Percentiles rank a stretch among this genome's conserved stretches.
Conservation (phyloP, 2,797 vertebrate genomes). For the Oreochromis mossambicus region DNA sequence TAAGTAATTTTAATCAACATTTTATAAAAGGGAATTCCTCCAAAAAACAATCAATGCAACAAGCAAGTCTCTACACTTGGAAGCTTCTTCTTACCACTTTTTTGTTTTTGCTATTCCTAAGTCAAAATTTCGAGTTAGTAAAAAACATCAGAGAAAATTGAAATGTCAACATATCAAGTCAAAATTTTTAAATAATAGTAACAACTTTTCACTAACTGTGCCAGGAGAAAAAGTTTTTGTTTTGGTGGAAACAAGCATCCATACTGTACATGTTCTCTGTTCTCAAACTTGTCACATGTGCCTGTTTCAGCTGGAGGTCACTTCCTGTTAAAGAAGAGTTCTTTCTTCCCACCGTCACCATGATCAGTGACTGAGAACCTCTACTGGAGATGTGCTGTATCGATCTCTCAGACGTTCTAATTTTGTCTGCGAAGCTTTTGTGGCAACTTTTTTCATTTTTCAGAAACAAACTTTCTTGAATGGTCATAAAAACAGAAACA, state of each 20-base stretch:
- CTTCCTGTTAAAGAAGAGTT: neutral
- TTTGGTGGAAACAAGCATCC: neutral
- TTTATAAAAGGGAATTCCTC: neutral
- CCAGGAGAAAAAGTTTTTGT: neutral
- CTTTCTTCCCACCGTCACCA: neutral
- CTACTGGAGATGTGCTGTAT: fast-evolving
- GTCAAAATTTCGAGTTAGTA: neutral
- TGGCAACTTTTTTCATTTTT: neutral
- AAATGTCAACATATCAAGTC: neutral
- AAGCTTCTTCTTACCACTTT: neutral
- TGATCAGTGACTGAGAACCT: neutral
- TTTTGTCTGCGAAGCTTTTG: neutral
- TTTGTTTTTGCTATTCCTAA: neutral
- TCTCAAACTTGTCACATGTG: neutral
- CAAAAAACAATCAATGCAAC: neutral
- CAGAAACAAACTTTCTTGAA: neutral
- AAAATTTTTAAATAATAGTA: neutral
- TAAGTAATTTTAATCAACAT: neutral
- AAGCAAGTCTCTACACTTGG: neutral
- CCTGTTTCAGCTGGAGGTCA: neutral
- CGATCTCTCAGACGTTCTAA: neutral
- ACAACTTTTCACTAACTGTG: neutral
- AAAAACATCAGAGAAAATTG: neutral
- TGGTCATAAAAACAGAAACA: constrained; percentile 14
- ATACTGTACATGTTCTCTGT: neutral